Percentiles rank a stretch among this genome's conserved stretches.
These are phyloP conservation scores for Mohoua ochrocephala DNA, from an alignment of 2,113 vertebrate genomes.

Conservation along the genomic window DNA sequence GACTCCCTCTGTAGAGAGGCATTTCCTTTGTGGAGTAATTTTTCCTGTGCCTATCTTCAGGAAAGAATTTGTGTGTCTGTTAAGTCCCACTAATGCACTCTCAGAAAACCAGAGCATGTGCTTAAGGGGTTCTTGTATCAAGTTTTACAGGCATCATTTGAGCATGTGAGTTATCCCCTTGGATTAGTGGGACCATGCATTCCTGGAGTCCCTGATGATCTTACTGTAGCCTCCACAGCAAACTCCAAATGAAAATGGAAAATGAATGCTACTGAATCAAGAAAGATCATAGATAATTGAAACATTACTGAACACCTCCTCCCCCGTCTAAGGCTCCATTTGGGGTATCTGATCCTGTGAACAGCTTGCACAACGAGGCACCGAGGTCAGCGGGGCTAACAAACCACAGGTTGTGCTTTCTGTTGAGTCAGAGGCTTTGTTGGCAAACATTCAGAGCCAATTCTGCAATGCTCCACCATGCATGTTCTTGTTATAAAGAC, in stretches of 20 bases:
- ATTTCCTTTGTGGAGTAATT: neutral
- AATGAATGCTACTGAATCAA: neutral
- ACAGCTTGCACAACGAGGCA: neutral
- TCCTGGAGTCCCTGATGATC: neutral
- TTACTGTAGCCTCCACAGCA: neutral
- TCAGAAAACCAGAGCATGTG: neutral
- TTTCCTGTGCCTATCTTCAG: neutral
- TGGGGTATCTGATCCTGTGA: neutral
- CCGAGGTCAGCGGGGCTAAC: neutral
- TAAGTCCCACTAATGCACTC: neutral
- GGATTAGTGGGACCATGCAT: neutral
- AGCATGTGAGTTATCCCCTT: neutral
- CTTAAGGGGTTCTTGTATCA: neutral
- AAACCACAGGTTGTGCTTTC: neutral
- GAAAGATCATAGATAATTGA: neutral
- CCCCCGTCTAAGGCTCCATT: neutral
- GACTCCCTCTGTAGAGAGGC: neutral
- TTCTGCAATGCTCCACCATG: neutral
- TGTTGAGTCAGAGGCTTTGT: neutral
- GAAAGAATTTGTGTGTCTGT: neutral
- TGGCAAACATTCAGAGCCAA: neutral
- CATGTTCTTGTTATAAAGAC: neutral
- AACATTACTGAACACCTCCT: neutral
- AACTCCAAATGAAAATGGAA: neutral
- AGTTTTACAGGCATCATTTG: neutral